Percentiles rank a stretch among this genome's conserved stretches.
Evolutionary conservation across 2,113 vertebrate species (phyloP).

Genomic region (Mionectes macconnelli): DNA sequence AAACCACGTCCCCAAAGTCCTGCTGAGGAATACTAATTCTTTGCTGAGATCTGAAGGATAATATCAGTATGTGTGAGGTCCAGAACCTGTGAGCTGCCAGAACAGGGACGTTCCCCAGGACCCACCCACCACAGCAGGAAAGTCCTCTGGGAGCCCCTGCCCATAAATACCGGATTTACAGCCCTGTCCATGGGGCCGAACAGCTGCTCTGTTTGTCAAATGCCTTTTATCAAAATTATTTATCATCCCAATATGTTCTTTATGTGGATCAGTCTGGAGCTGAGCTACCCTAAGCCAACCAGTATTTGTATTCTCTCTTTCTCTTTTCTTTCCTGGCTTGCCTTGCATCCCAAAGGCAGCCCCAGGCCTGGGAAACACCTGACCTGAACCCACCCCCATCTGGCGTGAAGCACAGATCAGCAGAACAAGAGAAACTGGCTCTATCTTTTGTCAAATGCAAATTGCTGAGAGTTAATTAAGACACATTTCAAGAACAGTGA

Average conservation of each 20-base stretch:
- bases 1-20: background rate
- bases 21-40: background rate
- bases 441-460: conserved; percentile 57
- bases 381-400: conserved; percentile 38
- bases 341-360: conserved; percentile 8
- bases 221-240: conserved; percentile 24
- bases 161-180: background rate
- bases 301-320: background rate
- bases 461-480: conserved; percentile 48
- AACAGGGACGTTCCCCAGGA: background rate
- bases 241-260: background rate
- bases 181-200: background rate
- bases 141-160: background rate
- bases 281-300: conserved; percentile 4
- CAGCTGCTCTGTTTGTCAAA: background rate
- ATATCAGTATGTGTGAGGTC: background rate
- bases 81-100: background rate
- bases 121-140: background rate
- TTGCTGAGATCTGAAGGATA: background rate
- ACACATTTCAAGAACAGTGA: conserved; percentile 11
- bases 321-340: background rate
- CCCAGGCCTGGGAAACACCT: conserved; percentile 57
- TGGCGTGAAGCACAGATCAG: conserved; percentile 11
- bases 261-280: background rate
- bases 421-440: conserved; percentile 62